Percentiles rank a stretch among this genome's conserved stretches.
Evolutionary conservation across 2,888 invertebrate species (phyloP).

Genomic region (Drosophila macrospina): DNA sequence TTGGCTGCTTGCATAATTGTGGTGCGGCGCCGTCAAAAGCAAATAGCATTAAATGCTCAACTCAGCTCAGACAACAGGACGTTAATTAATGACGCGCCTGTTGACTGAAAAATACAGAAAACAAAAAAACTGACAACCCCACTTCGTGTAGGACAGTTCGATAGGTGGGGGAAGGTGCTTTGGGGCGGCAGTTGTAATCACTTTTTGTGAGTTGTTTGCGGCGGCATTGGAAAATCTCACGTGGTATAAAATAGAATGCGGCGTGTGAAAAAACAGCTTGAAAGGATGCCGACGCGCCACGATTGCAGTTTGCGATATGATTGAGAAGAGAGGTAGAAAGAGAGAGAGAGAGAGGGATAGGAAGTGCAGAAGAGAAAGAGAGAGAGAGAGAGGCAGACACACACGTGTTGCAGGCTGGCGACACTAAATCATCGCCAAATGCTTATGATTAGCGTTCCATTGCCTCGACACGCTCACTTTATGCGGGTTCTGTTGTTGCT

Average conservation of each 20-base stretch:
- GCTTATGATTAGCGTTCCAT: constrained; percentile 76
- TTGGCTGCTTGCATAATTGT: constrained; percentile 26
- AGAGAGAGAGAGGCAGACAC: constrained; percentile 21
- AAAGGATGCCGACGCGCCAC: constrained; percentile 71
- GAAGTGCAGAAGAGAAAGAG: constrained; percentile 2
- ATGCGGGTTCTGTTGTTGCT: constrained; percentile 55
- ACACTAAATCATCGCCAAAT: constrained; percentile 79
- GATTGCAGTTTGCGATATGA: constrained; percentile 57
- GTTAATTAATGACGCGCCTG: constrained; percentile 63
- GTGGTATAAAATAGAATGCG: constrained; percentile 62
- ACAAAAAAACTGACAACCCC: constrained; percentile 42
- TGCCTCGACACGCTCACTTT: constrained; percentile 64
- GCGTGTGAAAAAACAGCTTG: constrained; percentile 80
- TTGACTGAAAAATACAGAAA: constrained; percentile 52
- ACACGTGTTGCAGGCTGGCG: constrained; percentile 72
- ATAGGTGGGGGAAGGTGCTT: neutral
- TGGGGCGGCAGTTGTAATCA: constrained; percentile 41
- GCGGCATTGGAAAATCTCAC: constrained; percentile 62
- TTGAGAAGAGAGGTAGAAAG: constrained; percentile 16
- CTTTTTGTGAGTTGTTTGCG: constrained; percentile 66
- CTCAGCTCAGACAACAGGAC: constrained; percentile 45
- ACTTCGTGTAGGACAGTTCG: neutral
- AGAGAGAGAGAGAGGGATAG: neutral
- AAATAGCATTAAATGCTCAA: constrained; percentile 76
- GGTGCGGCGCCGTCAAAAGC: constrained; percentile 66